Evolutionary conservation across 2,113 vertebrate species (phyloP).

Genomic region (Hyaena hyaena): DNA sequence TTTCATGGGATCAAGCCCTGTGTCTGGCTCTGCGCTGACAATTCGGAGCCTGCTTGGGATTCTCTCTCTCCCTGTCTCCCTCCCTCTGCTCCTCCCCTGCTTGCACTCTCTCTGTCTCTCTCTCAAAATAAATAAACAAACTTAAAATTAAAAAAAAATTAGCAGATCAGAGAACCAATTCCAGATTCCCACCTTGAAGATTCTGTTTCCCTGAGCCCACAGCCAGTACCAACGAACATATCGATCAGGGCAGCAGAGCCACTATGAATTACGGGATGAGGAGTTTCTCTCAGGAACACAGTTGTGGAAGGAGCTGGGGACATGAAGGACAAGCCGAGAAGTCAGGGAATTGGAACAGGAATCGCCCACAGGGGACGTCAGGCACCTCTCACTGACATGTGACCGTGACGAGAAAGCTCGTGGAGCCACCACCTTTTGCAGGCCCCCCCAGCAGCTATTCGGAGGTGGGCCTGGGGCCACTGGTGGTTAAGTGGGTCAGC

Average conservation of each 20-base stretch:
- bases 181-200: background rate
- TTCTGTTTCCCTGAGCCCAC: background rate
- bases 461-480: background rate
- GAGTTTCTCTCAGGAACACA: background rate
- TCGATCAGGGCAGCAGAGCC: background rate
- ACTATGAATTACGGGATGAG: background rate
- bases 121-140: too few relatives aligned
- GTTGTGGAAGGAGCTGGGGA: background rate
- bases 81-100: too few relatives aligned
- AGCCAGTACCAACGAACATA: background rate
- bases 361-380: background rate
- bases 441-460: background rate
- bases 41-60: too few relatives aligned
- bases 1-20: too few relatives aligned
- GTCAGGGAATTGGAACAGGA: background rate
- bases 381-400: too few relatives aligned
- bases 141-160: background rate
- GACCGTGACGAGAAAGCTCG: background rate
- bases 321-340: too few relatives aligned
- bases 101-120: too few relatives aligned
- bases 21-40: too few relatives aligned
- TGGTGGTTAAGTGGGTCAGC: background rate
- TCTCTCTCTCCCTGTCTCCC: too few relatives aligned
- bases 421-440: background rate
- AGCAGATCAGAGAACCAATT: constrained; percentile 8